Evolutionary conservation across 35 echinoderm and acorn worm species (phyloP).

Genomic region (Heliocidaris tuberculata): DNA sequence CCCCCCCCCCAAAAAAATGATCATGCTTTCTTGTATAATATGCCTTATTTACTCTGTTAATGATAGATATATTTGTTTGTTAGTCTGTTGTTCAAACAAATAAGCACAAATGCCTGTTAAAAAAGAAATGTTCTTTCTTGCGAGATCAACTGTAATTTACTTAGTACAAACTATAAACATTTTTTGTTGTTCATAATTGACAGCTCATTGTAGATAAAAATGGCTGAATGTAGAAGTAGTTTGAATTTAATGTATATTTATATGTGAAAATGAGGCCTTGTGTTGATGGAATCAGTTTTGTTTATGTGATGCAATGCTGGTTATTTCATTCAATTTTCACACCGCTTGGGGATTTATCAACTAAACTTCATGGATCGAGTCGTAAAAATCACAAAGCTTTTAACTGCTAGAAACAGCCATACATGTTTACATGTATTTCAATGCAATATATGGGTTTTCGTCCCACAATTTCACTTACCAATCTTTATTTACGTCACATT

Average conservation of each 20-base stretch:
- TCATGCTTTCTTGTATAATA: neutral
- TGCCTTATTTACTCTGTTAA: neutral
- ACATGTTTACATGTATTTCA: neutral
- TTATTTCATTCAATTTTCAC: neutral
- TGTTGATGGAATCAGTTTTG: neutral
- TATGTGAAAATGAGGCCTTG: neutral
- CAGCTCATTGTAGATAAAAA: neutral
- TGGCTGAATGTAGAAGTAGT: neutral
- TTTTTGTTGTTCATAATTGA: slow-evolving; percentile 3
- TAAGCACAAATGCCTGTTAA: neutral
- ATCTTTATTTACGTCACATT: neutral
- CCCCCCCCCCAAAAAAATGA: too few relatives aligned
- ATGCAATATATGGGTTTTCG: neutral
- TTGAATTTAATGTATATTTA: neutral
- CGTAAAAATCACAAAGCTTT: neutral
- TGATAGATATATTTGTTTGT: neutral
- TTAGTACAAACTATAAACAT: too few relatives aligned
- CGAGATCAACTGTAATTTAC: neutral
- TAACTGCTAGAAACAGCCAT: neutral
- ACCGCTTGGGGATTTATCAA: neutral
- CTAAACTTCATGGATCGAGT: neutral
- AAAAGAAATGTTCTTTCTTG: neutral
- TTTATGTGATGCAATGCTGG: neutral
- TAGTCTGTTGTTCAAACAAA: neutral
- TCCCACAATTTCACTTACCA: neutral